phyloP scores from a whole-genome alignment of 2,797 vertebrate genomes.

The Hemitrygon akajei region DNA sequence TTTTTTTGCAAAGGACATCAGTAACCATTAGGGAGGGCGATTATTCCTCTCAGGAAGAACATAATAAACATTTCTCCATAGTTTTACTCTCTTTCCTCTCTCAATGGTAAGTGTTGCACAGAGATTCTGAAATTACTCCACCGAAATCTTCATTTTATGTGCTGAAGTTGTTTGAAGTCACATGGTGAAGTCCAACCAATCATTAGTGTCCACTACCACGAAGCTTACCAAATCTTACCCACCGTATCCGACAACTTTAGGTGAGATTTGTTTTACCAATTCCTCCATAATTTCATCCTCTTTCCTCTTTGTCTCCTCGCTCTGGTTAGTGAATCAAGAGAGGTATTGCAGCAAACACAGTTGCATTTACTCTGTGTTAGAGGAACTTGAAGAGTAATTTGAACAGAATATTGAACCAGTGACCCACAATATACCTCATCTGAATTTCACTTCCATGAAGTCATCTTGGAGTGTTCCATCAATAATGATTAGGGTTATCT shows the following conservation, averaged over 20 bases:
- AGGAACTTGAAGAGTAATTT: no score
- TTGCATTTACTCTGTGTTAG: background rate
- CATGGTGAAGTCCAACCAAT: background rate
- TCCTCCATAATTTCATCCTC: background rate
- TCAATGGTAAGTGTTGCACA: background rate
- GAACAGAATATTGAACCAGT: background rate
- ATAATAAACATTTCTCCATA: background rate
- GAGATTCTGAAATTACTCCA: background rate
- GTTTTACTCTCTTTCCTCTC: background rate
- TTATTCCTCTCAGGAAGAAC: background rate
- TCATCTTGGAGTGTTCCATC: background rate
- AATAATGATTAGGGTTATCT: background rate
- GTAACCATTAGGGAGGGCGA: background rate
- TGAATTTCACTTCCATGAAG: background rate
- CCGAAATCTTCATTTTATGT: background rate
- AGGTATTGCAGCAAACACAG: background rate
- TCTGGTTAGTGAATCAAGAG: background rate
- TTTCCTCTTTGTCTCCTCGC: background rate
- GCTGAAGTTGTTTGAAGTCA: background rate
- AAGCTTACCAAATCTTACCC: background rate
- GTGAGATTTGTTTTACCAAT: background rate
- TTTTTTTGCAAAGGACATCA: background rate
- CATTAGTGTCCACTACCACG: background rate
- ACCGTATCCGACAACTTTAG: background rate
- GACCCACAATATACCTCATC: background rate